Conservation (phyloP, 2,113 vertebrate genomes). For the Anhinga rufa region DNA sequence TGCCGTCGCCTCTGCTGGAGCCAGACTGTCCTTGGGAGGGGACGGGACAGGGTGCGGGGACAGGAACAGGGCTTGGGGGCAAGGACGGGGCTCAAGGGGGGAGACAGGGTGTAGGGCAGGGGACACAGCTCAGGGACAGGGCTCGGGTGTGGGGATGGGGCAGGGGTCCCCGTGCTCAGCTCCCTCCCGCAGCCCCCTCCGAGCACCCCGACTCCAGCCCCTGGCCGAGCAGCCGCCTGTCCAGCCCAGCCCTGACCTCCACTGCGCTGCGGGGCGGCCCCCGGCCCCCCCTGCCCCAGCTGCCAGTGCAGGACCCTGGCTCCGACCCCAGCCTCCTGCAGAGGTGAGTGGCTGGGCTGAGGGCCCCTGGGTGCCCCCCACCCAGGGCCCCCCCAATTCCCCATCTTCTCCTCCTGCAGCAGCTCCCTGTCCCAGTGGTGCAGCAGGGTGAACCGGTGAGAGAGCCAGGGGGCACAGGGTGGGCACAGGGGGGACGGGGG, state of each 20-base stretch:
- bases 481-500: too few species aligned
- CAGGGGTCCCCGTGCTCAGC: neutral
- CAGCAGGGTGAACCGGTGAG: conserved; percentile 33
- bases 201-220: neutral
- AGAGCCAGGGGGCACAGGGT: neutral
- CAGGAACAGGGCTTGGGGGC: too few species aligned
- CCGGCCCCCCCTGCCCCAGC: neutral
- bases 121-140: neutral
- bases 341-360: neutral
- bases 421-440: neutral
- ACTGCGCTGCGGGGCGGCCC: conserved; percentile 57
- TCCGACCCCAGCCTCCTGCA: conserved; percentile 64
- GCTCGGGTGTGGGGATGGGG: neutral
- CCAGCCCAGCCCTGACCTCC: conserved; percentile 72
- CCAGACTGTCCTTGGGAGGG: neutral
- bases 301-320: neutral
- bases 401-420: neutral
- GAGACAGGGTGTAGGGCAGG: neutral
- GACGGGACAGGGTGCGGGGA: neutral
- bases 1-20: neutral
- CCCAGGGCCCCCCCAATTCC: neutral
- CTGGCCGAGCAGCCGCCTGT: conserved; percentile 34
- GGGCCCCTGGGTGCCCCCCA: neutral
- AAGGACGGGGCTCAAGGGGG: neutral
- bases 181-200: conserved; percentile 1